A percentile compares a stretch with the other conserved stretches of the same genome.
phyloP scores from a whole-genome alignment of 2,113 vertebrate species.

The Xenus cinereus region DNA sequence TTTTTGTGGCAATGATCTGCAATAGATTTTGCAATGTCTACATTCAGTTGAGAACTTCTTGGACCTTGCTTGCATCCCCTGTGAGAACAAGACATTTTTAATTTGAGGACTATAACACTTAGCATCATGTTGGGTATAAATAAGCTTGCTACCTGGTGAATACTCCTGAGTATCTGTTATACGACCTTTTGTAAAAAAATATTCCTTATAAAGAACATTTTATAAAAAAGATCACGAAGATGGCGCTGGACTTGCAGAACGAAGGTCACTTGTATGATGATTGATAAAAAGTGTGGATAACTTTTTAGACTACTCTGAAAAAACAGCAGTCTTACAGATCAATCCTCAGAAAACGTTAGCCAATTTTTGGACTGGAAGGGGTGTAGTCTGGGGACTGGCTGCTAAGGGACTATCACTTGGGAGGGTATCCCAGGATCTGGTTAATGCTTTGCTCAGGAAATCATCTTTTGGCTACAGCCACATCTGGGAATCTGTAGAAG shows the following conservation, averaged over 20 bases:
- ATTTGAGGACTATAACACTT: not conserved
- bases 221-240: not conserved
- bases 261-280: not conserved
- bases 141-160: not conserved
- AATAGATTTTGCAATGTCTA: not conserved
- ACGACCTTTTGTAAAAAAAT: constrained; percentile 4
- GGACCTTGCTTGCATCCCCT: not conserved
- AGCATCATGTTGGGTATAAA: not conserved
- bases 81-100: not conserved
- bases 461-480: not conserved
- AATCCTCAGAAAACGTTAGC: not conserved
- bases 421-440: not conserved
- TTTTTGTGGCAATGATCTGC: not conserved
- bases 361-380: not conserved
- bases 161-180: not conserved
- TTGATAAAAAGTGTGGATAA: not conserved
- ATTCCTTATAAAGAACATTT: constrained; percentile 8
- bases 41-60: not conserved
- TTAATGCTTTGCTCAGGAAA: not conserved
- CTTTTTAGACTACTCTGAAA: not conserved
- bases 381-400: not conserved
- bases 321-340: not conserved
- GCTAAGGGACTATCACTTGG: not conserved
- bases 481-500: not conserved
- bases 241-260: not conserved